Base-by-base conservation (phyloP, 2,797 vertebrate species). In the Valencia hispanica region DNA sequence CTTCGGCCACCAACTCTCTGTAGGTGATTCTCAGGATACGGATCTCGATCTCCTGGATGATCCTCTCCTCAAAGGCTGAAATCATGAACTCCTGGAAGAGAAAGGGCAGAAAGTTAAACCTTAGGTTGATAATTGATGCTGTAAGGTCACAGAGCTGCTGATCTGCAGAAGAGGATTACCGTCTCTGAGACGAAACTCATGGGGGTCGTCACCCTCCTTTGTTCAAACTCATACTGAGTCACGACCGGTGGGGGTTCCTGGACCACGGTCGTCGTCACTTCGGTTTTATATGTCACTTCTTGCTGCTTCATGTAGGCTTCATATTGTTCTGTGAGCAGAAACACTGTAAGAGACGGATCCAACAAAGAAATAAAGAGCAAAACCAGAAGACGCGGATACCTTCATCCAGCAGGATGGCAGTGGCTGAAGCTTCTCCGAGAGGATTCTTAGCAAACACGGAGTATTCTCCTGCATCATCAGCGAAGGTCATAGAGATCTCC, bases 401-500 rank as follows among this genome's bases (percentile, higher is more conserved):
- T 98, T 99, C 98, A 81, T 97, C 97, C 78, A 99, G 91, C 75
- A 99, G 96, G 84, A 85, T 95, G 88, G 95, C 95, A 12, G 96
- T 96, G 53, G 96, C 96, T 61, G 96, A 97, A 73, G 92, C 95
- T 94, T 99, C 98, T 86, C 98, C 98, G 0, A 96, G 93, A 84
- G 95, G 95, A 84, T 99, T 99, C 89, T 96, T 97, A 87, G 96
- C 95, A 90, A 96, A 95, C 82, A 98, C 84, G 0, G 96, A 95
- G 87, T 99, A 99, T 88, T 99, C 98, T 95, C 98, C 98, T 50
- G 98, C 98, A 77, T 99, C 98, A 2, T 99, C 98, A 0, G 97
- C 96, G 73, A 99, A 99, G 45, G 97, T 98, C 98, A 99, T 99
- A 18, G 98, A 99, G 94, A 99, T 99, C 94, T 98, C 97, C 91